phyloP scores from a whole-genome alignment of 2,113 vertebrate species.

The Barnardius zonarius region DNA sequence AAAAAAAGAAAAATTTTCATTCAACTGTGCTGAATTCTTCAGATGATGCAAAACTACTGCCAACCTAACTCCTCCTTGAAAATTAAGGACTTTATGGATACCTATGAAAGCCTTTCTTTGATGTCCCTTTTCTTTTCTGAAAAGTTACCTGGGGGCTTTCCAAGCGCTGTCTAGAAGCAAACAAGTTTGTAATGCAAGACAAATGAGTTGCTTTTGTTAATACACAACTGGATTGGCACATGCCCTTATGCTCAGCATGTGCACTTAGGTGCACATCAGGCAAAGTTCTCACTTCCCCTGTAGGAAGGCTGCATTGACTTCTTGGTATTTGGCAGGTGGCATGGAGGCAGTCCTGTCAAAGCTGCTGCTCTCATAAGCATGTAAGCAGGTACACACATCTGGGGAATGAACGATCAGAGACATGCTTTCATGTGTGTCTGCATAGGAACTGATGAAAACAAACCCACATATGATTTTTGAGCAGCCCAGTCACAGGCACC shows the following conservation, averaged over 20 bases:
- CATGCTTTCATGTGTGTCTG: background rate
- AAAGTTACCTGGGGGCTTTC: background rate
- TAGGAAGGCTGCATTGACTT: background rate
- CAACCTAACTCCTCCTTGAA: background rate
- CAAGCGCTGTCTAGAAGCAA: background rate
- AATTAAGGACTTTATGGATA: background rate
- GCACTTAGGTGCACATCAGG: background rate
- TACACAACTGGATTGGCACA: background rate
- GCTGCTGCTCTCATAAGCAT: background rate
- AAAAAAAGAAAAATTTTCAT: background rate
- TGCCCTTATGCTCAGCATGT: fast-evolving
- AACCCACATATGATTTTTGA: background rate
- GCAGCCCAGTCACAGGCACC: background rate
- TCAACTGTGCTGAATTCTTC: background rate
- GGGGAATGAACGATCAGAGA: background rate
- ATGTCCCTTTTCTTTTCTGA: background rate
- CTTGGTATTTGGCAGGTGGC: background rate
- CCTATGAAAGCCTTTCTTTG: background rate
- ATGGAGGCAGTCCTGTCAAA: background rate
- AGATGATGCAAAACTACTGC: background rate
- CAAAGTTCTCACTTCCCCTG: background rate
- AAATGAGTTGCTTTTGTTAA: background rate
- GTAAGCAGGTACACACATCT: background rate
- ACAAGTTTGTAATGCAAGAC: background rate
- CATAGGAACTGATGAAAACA: background rate